Evolutionary conservation across 2,888 invertebrate species (phyloP).

Genomic region (Hyposoter dolosus): DNA sequence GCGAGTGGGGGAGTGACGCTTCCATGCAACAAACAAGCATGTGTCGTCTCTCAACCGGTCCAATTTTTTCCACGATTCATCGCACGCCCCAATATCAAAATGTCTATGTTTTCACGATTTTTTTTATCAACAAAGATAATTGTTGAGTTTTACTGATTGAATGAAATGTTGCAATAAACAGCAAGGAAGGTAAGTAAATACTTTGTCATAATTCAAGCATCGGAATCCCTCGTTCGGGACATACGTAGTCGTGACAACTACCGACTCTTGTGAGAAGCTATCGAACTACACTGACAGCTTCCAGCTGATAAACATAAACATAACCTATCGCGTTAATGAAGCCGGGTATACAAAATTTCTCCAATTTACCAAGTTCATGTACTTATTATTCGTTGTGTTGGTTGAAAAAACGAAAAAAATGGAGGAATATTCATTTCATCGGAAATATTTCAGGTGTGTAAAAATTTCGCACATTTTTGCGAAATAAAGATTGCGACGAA

Average conservation of each 20-base stretch:
- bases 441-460: neutral
- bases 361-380: neutral
- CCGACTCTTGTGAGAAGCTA: constrained; percentile 8
- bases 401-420: constrained; percentile 21
- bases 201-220: constrained; percentile 24
- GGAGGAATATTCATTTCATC: neutral
- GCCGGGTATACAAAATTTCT: neutral
- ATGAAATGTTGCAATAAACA: constrained; percentile 12
- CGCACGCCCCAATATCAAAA: neutral
- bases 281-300: constrained; percentile 32
- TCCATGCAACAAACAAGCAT: neutral
- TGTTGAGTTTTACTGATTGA: neutral
- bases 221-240: constrained; percentile 45
- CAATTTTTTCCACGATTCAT: neutral
- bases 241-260: constrained; percentile 1
- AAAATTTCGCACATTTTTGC: neutral
- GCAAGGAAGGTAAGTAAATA: constrained; percentile 14
- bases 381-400: neutral
- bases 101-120: neutral
- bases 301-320: constrained; percentile 70
- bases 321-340: constrained; percentile 68
- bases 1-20: constrained; percentile 30
- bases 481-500: neutral
- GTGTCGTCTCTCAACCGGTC: constrained; percentile 13
- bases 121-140: neutral